A percentile compares a stretch with the other conserved stretches of the same genome.
Evolutionary conservation across 1,140 invertebrate genomes (phyloP).

Genomic region (Oedothorax gibbosus): DNA sequence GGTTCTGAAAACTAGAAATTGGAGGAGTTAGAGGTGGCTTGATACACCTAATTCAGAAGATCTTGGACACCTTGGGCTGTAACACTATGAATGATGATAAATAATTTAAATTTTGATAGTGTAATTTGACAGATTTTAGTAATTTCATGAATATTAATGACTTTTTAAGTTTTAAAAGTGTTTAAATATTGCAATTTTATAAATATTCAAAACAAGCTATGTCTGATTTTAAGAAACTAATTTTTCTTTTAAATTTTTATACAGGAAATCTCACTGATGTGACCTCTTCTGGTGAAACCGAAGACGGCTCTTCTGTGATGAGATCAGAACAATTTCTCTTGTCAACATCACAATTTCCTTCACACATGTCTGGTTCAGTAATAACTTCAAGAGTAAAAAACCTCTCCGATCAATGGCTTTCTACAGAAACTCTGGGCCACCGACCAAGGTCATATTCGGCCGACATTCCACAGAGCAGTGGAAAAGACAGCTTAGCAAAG

Average conservation of each 20-base stretch:
- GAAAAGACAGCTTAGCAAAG: conserved; percentile 30
- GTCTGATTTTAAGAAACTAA: too few relatives aligned
- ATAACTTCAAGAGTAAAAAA: conserved; percentile 15
- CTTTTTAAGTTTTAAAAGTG: background rate
- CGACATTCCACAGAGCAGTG: conserved; percentile 43
- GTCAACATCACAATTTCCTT: conserved; percentile 15
- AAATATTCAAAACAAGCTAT: too few relatives aligned
- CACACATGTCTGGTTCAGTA: conserved; percentile 8
- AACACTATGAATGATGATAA: too few relatives aligned
- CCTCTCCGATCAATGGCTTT: conserved; percentile 46
- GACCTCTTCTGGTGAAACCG: conserved; percentile 40
- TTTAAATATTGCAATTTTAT: background rate
- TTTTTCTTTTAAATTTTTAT: background rate
- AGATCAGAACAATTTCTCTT: conserved; percentile 34
- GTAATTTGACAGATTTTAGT: too few relatives aligned
- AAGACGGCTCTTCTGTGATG: conserved; percentile 7
- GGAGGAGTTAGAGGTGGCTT: too few relatives aligned
- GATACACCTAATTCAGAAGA: too few relatives aligned
- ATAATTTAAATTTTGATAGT: too few relatives aligned
- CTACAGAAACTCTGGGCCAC: conserved; percentile 47
- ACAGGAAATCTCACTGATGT: conserved; percentile 53
- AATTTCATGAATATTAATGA: too few relatives aligned
- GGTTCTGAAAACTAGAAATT: too few relatives aligned
- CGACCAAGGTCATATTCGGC: conserved; percentile 56
- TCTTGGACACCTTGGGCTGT: too few relatives aligned